A percentile compares a stretch with the other conserved stretches of the same genome.
Conservation (phyloP, 2,888 invertebrate species). For the Branchellion lobata region DNA sequence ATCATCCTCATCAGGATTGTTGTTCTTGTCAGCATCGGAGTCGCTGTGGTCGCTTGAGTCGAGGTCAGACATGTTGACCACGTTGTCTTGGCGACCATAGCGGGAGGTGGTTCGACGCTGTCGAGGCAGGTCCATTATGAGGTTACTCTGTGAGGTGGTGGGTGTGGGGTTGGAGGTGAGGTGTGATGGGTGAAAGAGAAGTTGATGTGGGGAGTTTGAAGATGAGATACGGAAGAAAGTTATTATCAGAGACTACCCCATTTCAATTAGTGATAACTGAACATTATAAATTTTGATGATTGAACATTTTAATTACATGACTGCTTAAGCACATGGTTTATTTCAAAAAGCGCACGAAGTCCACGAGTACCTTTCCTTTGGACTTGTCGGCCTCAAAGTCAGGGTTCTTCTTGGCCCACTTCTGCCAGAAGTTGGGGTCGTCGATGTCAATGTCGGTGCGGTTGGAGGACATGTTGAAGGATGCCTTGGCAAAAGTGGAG, state of each 20-base stretch:
- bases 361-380: conserved; percentile 27
- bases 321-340: neutral
- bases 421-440: conserved; percentile 99
- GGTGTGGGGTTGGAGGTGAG: neutral
- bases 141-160: conserved; percentile 68
- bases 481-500: conserved; percentile 69
- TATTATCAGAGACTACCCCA: too few relatives aligned
- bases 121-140: conserved; percentile 92
- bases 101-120: conserved; percentile 91
- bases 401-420: conserved; percentile 94
- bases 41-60: conserved; percentile 68
- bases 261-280: too few relatives aligned
- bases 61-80: conserved; percentile 82
- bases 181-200: neutral
- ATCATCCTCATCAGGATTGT: conserved; percentile 63
- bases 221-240: too few relatives aligned
- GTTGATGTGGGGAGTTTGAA: neutral
- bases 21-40: conserved; percentile 62
- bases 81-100: conserved; percentile 74
- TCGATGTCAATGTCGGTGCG: conserved; percentile 96
- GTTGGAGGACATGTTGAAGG: conserved; percentile 91
- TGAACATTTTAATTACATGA: too few relatives aligned
- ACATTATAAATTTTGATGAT: too few relatives aligned
- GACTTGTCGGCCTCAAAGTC: conserved; percentile 90
- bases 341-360: neutral